These are phyloP conservation scores for Chironomus striatipennis DNA, from an alignment of 1,140 invertebrate species.

Conservation along the genomic window DNA sequence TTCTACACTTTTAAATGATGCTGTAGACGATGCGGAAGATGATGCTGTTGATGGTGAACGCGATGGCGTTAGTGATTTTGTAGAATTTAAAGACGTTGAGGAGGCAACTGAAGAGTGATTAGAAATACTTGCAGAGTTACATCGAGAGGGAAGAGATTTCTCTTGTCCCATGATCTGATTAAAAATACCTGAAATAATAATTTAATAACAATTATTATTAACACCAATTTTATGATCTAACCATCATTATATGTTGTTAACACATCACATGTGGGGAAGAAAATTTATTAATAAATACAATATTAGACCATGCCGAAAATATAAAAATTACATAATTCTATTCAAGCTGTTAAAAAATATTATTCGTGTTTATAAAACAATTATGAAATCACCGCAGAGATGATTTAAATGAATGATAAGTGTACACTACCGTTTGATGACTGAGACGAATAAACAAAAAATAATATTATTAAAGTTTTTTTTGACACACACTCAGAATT, in stretches of 20 bases:
- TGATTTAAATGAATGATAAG: neutral
- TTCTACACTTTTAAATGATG: constrained; percentile 45
- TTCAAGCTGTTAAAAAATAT: no score
- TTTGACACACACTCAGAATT: neutral
- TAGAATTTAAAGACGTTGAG: constrained; percentile 20
- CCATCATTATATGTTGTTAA: no score
- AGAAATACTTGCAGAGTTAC: constrained; percentile 25
- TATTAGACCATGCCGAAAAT: no score
- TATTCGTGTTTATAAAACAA: neutral
- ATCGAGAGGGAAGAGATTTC: constrained; percentile 26
- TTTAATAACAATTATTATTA: no score
- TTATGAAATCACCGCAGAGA: neutral
- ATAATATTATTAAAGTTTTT: neutral
- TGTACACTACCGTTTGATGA: neutral
- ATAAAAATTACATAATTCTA: no score
- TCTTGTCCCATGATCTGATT: constrained; percentile 27
- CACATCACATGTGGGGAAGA: neutral
- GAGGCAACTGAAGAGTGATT: neutral
- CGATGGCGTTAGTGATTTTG: constrained; percentile 34
- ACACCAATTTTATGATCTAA: no score
- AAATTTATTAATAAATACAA: no score
- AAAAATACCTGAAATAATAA: neutral
- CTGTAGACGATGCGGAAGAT: constrained; percentile 35
- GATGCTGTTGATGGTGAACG: constrained; percentile 43
- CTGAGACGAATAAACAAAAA: neutral